These are phyloP conservation scores for Achroia grisella DNA, from an alignment of 1,140 invertebrate species.

Conservation along the genomic window DNA sequence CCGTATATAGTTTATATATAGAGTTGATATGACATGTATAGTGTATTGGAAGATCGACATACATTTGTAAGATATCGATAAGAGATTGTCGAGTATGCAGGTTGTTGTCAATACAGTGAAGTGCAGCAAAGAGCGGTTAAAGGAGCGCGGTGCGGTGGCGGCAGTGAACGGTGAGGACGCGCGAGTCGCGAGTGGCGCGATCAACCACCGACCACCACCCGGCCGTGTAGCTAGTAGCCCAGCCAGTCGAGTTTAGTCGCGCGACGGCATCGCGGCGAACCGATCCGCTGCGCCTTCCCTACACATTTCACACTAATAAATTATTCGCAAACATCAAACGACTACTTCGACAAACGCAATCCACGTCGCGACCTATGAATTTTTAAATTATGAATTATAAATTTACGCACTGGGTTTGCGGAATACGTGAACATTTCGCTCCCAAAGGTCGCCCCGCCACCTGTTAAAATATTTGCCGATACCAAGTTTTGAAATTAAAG, in stretches of 20 bases:
- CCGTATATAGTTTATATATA: neutral
- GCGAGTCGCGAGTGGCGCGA: neutral
- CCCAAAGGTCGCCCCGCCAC: neutral
- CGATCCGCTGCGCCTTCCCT: neutral
- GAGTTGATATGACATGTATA: too few species aligned
- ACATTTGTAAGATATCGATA: too few species aligned
- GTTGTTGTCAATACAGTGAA: neutral
- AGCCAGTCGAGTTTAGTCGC: neutral
- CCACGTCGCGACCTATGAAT: too few species aligned
- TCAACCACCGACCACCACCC: too few species aligned
- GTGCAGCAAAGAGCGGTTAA: neutral
- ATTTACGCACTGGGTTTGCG: too few species aligned
- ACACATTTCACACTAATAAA: neutral
- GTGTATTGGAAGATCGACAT: too few species aligned
- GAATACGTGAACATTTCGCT: too few species aligned
- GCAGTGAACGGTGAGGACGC: neutral
- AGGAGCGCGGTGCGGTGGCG: neutral
- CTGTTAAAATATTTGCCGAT: conserved; percentile 3
- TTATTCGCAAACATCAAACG: neutral
- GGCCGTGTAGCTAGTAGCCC: neutral
- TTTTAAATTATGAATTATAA: too few species aligned
- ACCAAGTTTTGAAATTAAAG: too few species aligned
- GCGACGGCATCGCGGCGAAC: neutral
- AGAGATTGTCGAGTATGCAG: neutral
- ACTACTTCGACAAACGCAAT: neutral